Evolutionary conservation across 2,888 invertebrate species (phyloP).

Genomic region (Pedicia rivosa): DNA sequence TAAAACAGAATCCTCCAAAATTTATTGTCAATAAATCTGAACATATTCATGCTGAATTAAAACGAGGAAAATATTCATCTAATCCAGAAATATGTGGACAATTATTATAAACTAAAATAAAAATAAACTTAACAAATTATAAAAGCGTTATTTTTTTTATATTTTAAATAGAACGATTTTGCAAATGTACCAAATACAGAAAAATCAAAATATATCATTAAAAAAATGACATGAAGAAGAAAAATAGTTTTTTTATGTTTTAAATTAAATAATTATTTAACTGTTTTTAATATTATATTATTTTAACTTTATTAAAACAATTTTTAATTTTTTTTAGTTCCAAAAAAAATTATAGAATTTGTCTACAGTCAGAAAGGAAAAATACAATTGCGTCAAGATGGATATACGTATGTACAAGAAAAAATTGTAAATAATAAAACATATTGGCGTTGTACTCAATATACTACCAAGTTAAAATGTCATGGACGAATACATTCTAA

Average conservation of each 20-base stretch:
- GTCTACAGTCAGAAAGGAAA: conserved; percentile 27
- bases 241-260: no score
- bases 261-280: neutral
- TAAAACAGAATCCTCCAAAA: conserved; percentile 28
- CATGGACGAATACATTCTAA: conserved; percentile 26
- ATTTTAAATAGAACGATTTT: no score
- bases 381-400: conserved; percentile 20
- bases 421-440: conserved; percentile 24
- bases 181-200: no score
- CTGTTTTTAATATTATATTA: no score
- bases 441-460: conserved; percentile 30
- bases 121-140: no score
- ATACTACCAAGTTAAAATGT: conserved; percentile 22
- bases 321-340: conserved; percentile 1
- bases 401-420: conserved; percentile 25
- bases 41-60: conserved; percentile 28
- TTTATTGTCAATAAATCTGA: conserved; percentile 29
- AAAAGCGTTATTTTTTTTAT: no score
- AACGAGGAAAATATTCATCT: conserved; percentile 25
- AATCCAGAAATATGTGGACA: neutral
- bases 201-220: neutral
- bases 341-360: conserved; percentile 1
- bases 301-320: neutral
- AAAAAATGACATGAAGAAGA: neutral
- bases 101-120: conserved; percentile 3